phyloP scores from a whole-genome alignment of 2,113 vertebrate species.

The Gyps fulvus region DNA sequence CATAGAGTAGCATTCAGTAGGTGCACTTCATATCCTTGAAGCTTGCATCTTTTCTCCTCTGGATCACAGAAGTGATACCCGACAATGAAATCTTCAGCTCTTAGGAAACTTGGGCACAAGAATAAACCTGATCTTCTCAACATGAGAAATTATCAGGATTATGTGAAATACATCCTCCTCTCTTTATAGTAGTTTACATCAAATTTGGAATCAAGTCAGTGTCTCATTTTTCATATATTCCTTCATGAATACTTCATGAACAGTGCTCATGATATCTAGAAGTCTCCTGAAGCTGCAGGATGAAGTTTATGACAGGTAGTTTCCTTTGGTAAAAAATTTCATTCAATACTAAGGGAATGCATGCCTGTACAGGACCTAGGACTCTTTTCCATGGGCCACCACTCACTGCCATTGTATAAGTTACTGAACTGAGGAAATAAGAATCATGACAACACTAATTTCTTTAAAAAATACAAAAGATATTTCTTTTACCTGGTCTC shows the following conservation, averaged over 20 bases:
- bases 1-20: neutral
- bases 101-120: neutral
- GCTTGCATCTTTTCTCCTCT: neutral
- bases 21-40: neutral
- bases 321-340: neutral
- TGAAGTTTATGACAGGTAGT: neutral
- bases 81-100: neutral
- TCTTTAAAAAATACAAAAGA: neutral
- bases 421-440: rapidly evolving
- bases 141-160: neutral
- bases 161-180: neutral
- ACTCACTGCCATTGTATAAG: neutral
- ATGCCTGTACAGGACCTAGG: neutral
- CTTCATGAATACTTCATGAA: neutral
- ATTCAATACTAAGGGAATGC: neutral
- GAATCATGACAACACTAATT: neutral
- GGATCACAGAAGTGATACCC: neutral
- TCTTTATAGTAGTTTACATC: neutral
- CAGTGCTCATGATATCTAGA: neutral
- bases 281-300: neutral
- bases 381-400: rapidly evolving
- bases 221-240: neutral
- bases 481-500: neutral
- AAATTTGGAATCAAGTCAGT: neutral
- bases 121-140: neutral